Conservation (phyloP, 2,888 invertebrate species). For the Palloptera scutellata region DNA sequence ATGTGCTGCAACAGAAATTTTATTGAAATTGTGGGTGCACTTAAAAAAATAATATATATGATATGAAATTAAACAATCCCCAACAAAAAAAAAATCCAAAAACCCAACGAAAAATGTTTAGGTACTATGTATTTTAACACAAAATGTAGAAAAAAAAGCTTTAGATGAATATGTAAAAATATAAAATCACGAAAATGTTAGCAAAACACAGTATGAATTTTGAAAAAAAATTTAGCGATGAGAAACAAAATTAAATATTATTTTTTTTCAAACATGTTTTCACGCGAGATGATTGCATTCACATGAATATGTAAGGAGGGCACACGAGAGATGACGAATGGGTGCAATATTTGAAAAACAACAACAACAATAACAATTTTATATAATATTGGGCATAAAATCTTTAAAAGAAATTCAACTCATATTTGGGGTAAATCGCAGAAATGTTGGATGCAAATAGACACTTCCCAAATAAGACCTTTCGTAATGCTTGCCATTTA, state of each 20-base stretch:
- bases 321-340: too few species aligned
- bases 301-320: too few species aligned
- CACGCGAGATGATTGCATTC: conserved; percentile 1
- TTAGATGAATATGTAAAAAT: conserved; percentile 22
- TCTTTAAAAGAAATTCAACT: too few species aligned
- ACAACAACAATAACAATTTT: too few species aligned
- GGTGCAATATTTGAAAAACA: too few species aligned
- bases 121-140: conserved; percentile 33
- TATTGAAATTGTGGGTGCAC: conserved; percentile 14
- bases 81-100: conserved; percentile 30
- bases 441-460: too few species aligned
- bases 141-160: conserved; percentile 23
- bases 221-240: conserved; percentile 10
- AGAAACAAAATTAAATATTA: not conserved
- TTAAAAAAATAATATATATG: too few species aligned
- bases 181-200: conserved; percentile 29
- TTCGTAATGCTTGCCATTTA: too few species aligned
- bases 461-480: too few species aligned
- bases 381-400: too few species aligned
- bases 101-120: conserved; percentile 29
- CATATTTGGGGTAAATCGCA: too few species aligned
- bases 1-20: conserved; percentile 34
- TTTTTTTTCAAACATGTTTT: not conserved
- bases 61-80: not conserved
- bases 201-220: conserved; percentile 58